Evolutionary conservation across 2,797 vertebrate genomes (phyloP), one percentile per base, ranked within the genome.

Genomic region (Poecile montanus): DNA sequence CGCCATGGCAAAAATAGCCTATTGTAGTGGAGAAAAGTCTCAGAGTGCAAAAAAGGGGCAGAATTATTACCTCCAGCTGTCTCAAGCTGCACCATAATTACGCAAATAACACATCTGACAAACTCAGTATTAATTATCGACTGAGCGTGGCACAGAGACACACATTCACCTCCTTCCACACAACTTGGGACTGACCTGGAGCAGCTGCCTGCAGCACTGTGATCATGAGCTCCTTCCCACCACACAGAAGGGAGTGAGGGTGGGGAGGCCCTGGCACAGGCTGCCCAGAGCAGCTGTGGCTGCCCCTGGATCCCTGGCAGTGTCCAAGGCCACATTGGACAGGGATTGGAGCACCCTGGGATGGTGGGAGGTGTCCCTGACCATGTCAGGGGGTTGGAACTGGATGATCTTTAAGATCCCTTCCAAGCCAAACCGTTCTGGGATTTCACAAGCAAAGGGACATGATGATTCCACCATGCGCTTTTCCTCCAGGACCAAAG

Each of bases 191-290:
- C 54, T 38, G 34, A 86, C 66, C 70, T 12, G 16, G 57, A 54
- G 66, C 73, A 29, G 42, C 60, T 13, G 50, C 72, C 74, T 5
- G 58, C 26, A n/a, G 71, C 18, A 0, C 8, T 9, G 56, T 16
- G 60, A 78, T 36, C 21, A 3, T 11, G 1, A 61, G 54, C 62
- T 75, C 66, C 86, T 81, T 54, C 81, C 47, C 60, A 68, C 9
- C 0, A 13, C 11, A 3, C 0, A 0, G 53, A 17, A 48, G 15
- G 30, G 58, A 54, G 13, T 5, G 26, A 78, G 9, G 25, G 15
- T 32, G 10, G 20, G 0, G 0, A 57, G 25, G 17, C 10, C 29
- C 29, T 45, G 65, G n/a, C 29, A 57, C 45, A 53, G 25, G 16
- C 0, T 63, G 4, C 58, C n/a, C 79, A 40, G 7, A 51, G 58